These are phyloP conservation scores for Turritopsis rubra DNA, from an alignment of 30 jellyfish, hydroid and myxozoan species.

Conservation along the genomic window DNA sequence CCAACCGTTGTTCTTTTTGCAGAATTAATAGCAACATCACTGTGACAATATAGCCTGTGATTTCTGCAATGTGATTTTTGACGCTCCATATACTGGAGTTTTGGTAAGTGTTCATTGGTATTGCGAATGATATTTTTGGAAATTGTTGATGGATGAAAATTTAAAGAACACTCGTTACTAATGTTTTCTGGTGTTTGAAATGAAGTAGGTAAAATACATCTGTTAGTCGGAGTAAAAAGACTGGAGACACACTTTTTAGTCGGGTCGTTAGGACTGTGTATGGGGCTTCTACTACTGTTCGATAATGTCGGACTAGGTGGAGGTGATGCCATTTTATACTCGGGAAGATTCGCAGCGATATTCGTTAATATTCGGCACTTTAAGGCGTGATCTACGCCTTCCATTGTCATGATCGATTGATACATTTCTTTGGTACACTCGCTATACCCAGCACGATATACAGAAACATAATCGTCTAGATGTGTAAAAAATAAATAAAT, in stretches of 20 bases:
- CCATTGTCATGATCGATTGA: constrained; percentile 66
- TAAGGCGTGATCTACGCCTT: constrained; percentile 50
- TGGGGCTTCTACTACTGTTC: constrained; percentile 10
- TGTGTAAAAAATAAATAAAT: not conserved
- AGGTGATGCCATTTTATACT: constrained; percentile 6
- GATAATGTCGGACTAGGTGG: constrained; percentile 43
- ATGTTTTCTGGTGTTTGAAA: not conserved
- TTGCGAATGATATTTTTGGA: not conserved
- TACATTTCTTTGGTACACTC: constrained; percentile 64
- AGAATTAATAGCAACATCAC: not conserved
- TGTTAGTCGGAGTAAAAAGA: not conserved
- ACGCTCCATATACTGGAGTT: not conserved
- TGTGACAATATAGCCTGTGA: not conserved
- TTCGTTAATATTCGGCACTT: constrained; percentile 54
- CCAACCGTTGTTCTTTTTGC: not conserved
- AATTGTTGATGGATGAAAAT: not conserved
- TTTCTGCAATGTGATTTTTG: not conserved
- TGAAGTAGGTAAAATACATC: not conserved
- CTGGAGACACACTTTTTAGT: not conserved
- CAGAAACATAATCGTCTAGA: constrained; percentile 59
- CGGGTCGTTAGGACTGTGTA: not conserved
- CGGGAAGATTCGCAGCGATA: constrained; percentile 35
- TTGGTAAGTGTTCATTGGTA: not conserved
- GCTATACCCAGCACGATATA: constrained; percentile 67
- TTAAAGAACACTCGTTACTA: not conserved